phyloP scores from a whole-genome alignment of 2,888 invertebrate genomes.

The Ephialtes manifestator region DNA sequence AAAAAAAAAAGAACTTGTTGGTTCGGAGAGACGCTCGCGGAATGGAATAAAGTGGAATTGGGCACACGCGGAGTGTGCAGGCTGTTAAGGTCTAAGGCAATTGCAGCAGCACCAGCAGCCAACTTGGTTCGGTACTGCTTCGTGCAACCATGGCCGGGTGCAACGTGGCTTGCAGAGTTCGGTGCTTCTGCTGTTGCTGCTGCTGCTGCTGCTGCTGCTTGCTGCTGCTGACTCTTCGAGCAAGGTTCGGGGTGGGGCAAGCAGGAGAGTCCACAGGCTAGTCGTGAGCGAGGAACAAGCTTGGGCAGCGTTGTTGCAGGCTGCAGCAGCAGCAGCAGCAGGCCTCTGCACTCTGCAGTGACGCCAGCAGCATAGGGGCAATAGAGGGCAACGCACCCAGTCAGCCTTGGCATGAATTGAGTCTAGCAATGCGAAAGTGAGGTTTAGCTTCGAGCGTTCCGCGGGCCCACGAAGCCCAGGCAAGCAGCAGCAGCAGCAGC shows the following conservation, averaged over 20 bases:
- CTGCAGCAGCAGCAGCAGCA: slow-evolving; percentile 65
- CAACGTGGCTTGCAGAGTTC: slow-evolving; percentile 72
- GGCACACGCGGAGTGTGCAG: slow-evolving; percentile 80
- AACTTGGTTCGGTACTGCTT: slow-evolving; percentile 58
- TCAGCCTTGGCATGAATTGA: slow-evolving; percentile 86
- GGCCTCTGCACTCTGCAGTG: slow-evolving; percentile 76
- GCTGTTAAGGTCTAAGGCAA: slow-evolving; percentile 82
- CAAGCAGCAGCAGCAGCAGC: slow-evolving; percentile 62
- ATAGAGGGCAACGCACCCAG: slow-evolving; percentile 86
- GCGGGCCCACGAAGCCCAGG: slow-evolving; percentile 58
- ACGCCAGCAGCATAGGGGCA: slow-evolving; percentile 83
- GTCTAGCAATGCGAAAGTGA: slow-evolving; percentile 86
- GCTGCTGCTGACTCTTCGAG: slow-evolving; percentile 55
- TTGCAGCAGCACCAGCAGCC: slow-evolving; percentile 76
- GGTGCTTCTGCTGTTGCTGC: slow-evolving; percentile 35
- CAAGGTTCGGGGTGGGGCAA: slow-evolving; percentile 70
- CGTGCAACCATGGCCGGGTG: slow-evolving; percentile 76
- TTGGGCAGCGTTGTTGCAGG: slow-evolving; percentile 63
- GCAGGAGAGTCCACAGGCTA: slow-evolving; percentile 49
- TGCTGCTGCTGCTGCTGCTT: slow-evolving; percentile 58
- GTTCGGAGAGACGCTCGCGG: slow-evolving; percentile 64
- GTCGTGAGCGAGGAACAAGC: slow-evolving; percentile 53
- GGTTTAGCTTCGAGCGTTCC: slow-evolving; percentile 76
- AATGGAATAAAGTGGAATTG: slow-evolving; percentile 80
- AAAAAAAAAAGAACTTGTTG: slow-evolving; percentile 39